These are phyloP conservation scores for Caenorhabditis remanei DNA, from an alignment of 1,140 invertebrate genomes.

Conservation along the genomic window DNA sequence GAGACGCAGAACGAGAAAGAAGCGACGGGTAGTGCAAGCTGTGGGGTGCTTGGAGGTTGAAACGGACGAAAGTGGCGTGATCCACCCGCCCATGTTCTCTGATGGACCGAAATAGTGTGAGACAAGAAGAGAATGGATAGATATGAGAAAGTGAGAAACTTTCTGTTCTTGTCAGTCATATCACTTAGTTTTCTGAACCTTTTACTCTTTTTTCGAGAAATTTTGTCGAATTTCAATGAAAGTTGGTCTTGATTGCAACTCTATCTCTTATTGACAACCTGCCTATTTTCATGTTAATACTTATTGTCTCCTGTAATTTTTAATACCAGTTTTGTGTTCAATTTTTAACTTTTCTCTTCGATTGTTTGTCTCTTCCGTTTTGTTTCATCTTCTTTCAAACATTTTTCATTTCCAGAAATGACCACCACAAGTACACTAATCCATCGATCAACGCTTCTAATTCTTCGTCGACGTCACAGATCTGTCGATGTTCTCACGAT, in stretches of 20 bases:
- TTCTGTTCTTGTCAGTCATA: conserved; percentile 29
- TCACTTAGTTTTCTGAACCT: background rate
- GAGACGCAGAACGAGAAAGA: conserved; percentile 12
- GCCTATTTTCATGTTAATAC: too few relatives aligned
- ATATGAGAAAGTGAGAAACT: conserved; percentile 9
- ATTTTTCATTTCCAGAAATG: conserved; percentile 11
- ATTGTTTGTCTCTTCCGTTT: background rate
- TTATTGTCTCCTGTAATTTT: too few relatives aligned
- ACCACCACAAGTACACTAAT: conserved; percentile 23
- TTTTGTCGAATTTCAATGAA: background rate
- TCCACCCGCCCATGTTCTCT: conserved; percentile 32
- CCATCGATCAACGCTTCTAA: conserved; percentile 35
- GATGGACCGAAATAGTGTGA: conserved; percentile 25
- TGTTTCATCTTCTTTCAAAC: background rate
- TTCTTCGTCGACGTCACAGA: background rate
- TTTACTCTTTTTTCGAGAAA: background rate
- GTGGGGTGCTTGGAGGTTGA: background rate
- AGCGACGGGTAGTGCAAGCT: conserved; percentile 21
- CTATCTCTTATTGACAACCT: too few relatives aligned
- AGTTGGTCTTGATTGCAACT: background rate
- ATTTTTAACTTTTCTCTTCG: too few relatives aligned
- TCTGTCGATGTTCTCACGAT: conserved; percentile 13
- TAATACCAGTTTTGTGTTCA: too few relatives aligned
- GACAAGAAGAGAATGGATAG: background rate
- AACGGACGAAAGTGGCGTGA: conserved; percentile 45